Conservation (phyloP, 2,888 invertebrate species). For the Mystacides longicornis region DNA sequence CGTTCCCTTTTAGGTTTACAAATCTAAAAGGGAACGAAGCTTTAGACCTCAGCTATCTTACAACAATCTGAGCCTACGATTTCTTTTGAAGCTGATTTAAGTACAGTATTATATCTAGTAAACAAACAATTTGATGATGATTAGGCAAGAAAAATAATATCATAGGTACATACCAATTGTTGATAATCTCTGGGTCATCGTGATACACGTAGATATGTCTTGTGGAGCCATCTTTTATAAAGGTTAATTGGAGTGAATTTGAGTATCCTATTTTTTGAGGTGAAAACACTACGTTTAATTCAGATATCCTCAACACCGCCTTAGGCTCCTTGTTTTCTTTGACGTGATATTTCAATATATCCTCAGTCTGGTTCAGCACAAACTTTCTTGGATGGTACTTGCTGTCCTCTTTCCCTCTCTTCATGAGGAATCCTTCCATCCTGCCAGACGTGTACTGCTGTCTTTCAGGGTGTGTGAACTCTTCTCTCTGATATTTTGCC, state of each 20-base stretch:
- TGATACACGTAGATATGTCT: slow-evolving; percentile 83
- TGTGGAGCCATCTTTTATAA: slow-evolving; percentile 77
- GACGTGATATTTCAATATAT: slow-evolving; percentile 70
- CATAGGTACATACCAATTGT: slow-evolving; percentile 61
- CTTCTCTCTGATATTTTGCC: slow-evolving; percentile 83
- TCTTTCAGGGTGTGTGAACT: slow-evolving; percentile 73
- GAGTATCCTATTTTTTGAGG: slow-evolving; percentile 72
- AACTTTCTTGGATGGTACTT: slow-evolving; percentile 79
- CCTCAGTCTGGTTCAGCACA: slow-evolving; percentile 71
- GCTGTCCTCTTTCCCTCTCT: slow-evolving; percentile 81
- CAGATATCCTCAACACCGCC: slow-evolving; percentile 70
- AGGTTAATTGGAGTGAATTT: slow-evolving; percentile 79
- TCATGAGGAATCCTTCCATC: slow-evolving; percentile 84
- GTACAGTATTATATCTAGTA: slow-evolving; percentile 25
- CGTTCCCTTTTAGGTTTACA: too few relatives aligned
- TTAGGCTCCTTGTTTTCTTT: slow-evolving; percentile 74
- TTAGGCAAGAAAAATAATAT: slow-evolving; percentile 7
- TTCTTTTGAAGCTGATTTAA: slow-evolving; percentile 18
- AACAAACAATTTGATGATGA: neutral
- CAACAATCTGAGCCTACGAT: too few relatives aligned
- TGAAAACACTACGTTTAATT: slow-evolving; percentile 77
- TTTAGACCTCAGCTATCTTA: too few relatives aligned
- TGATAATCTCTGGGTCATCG: slow-evolving; percentile 76
- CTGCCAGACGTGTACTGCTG: slow-evolving; percentile 72
- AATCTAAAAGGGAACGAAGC: too few relatives aligned